Base-by-base conservation (phyloP, 2,797 vertebrate genomes). In the Channallabes apus region DNA sequence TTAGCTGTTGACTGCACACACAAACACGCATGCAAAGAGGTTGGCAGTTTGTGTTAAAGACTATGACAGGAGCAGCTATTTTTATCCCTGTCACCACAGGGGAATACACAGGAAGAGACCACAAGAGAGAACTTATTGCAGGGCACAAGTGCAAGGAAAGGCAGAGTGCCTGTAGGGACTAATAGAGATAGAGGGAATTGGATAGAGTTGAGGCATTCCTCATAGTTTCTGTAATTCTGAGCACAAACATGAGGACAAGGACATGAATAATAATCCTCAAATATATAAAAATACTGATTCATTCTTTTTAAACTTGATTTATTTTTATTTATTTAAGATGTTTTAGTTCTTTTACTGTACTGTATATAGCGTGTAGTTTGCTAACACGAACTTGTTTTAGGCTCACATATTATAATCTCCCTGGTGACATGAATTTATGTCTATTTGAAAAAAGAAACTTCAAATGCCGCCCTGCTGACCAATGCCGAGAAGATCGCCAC, bases 401-500 rank as follows among this genome's bases (percentile, higher is more conserved):
- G 7, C 9, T 29, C 6, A 54, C 14, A 20, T 76, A 32, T 58
- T 27, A 24, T 69, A 22, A 38, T 27, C 35, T 54, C 15, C 46
- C n/a, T 29, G 46, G 8, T 56, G 46, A 77, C 32, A 8, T 62
- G 58, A 38, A 62, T 64, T n/a, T 64, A 17, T 80, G 14, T 62
- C 22, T 6, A 22, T 64, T 24, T 62, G 8, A 29, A 76, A 69
- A 27, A 46, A 98, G 98, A 99, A 92, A 97, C 97, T 88, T 98
- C 98, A 85, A 99, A 99, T 87, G 97, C 97, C 90, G 97, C 97
- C 88, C 94, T 99, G 94, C 93, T 99, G 92, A 99, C 98, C 90
- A 99, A 98, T 61, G 97, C 98, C 14, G 98, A 99, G 94, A 99
- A 99, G 95, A 99, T 98, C 32, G 97, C 98, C 88, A 98, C 98